Base-by-base conservation (phyloP, 1,140 invertebrate species). In the Lithobius niger region DNA sequence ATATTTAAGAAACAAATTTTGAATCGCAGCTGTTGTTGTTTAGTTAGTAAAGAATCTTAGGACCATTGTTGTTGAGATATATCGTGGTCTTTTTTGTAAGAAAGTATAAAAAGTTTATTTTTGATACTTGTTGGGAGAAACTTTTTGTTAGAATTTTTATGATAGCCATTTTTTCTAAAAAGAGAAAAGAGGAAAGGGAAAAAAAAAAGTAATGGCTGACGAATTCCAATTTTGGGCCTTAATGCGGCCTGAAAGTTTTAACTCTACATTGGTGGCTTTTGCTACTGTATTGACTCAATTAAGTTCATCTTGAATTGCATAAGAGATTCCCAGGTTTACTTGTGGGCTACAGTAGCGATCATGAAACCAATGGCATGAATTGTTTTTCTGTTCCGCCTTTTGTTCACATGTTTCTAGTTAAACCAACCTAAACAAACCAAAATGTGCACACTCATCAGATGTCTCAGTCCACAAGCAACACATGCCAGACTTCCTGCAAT, bases 91-190 rank as follows among this genome's bases (percentile, higher is more conserved):
- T 70, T 72, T 69, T 72, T 64, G 59, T 65, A 66, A 57, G 54
- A 59, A 65, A 66, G 64, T 63, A 67, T 66, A 65, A 66, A 65
- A 60, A 72, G 70, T 72, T 73, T 73, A 73, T 73, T 73, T 73
- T 73, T 73, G 71, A 72, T 73, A 73, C 71, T 72, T 72, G 71
- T 73, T 73, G 68, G 68, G 64, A 66, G 64, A 69, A 69, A 66
- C 67, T 69, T 72, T 72, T 68, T 66, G 61, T 65, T 66, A 64
- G 61, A 59, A 61, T 62, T 68, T 68, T 66, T 54, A 43, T 43
- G 31, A 57, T 45, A 3, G 16, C 22, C 1, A 18, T 2, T 25
- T 57, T 57, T 54, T 55, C 13, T 4, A 21, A 36, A 56, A 55
- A 57, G 56, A 48, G 21, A 57, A 45, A 50, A 45, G 47, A 24